Evolutionary conservation across 2,113 vertebrate genomes (phyloP).

Genomic region (Polypterus senegalus): DNA sequence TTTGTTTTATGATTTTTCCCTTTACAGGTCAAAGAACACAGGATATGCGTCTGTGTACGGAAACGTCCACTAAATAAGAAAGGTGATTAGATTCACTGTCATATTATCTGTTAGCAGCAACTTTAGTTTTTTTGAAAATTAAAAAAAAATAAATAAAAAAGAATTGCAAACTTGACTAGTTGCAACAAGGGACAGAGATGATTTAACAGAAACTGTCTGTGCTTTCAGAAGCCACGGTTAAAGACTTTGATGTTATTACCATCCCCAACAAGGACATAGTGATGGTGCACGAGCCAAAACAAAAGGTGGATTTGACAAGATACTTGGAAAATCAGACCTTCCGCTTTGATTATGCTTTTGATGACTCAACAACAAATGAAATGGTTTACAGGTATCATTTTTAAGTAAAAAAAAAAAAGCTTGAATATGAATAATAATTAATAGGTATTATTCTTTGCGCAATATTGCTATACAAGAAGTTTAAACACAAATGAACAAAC

Average conservation of each 20-base stretch:
- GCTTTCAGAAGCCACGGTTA: constrained; percentile 67
- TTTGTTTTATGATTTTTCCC: constrained; percentile 10
- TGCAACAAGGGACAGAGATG: constrained; percentile 5
- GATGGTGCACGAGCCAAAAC: constrained; percentile 96
- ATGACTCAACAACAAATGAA: constrained; percentile 87
- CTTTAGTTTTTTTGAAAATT: too few species aligned
- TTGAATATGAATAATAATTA: too few species aligned
- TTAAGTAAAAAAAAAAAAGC: too few species aligned
- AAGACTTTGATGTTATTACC: constrained; percentile 95
- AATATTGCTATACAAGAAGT: too few species aligned
- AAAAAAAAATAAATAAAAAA: neutral
- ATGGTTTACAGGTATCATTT: constrained; percentile 88
- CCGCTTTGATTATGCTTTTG: constrained; percentile 93
- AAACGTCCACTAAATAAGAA: constrained; percentile 95
- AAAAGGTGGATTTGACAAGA: constrained; percentile 93
- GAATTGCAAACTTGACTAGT: neutral
- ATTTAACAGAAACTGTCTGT: neutral
- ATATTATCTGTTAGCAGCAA: too few species aligned
- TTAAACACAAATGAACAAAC: too few species aligned
- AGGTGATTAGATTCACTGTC: constrained; percentile 44
- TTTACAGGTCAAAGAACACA: constrained; percentile 86
- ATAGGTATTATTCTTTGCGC: too few species aligned
- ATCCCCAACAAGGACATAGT: constrained; percentile 97
- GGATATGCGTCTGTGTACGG: constrained; percentile 94
- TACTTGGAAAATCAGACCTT: constrained; percentile 97